Base-by-base conservation (phyloP, 2,888 invertebrate species). In the Caenorhabditis uteleia region DNA sequence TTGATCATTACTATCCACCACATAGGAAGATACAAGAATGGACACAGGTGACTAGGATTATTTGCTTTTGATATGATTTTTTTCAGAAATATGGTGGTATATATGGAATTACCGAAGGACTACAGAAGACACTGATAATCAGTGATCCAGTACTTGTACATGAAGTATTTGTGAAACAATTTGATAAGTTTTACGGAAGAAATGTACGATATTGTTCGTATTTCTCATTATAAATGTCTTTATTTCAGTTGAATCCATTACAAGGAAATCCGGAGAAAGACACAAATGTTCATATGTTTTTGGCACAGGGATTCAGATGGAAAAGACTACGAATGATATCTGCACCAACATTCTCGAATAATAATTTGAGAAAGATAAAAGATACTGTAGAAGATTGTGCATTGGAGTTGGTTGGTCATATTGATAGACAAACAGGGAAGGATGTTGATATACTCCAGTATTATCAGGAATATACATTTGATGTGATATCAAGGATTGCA, bases 311-410 rank as follows among this genome's bases (percentile, higher is more conserved):
- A 12, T 79, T 84, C 29, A 75, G 85, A 25, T 87, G 87, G 87
- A 85, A 86, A 72, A 78, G 86, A n/a, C 83, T 86, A 14, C 74
- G 87, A n/a, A 77, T 83, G 10, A 80, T 85, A 12, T 80, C 85
- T 8, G 84, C 85, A 33, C 87, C 86, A 1, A 84, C 85, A 2
- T 87, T 87, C 71, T 85, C 85, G 16, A 79, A 84, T 18, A 67
- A 82, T 25, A 87, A 85, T 75, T 84, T 87, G 76, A 84, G 84
- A 73, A 78, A 82, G 75, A 83, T 85, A 1, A 40, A 25, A 16
- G 29, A 20, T 4, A 68, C 61, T 12, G 56, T 70, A 3, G 70
- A 70, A 38, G 61, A 65, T 39, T 61, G 50, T 7, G 58, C 58
- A 0, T 12, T 56, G 4, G 55, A 56, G 43, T 27, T 70, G 25